Evolutionary conservation across 2,113 vertebrate genomes (phyloP).

Genomic region (Chloroceryle aenea): DNA sequence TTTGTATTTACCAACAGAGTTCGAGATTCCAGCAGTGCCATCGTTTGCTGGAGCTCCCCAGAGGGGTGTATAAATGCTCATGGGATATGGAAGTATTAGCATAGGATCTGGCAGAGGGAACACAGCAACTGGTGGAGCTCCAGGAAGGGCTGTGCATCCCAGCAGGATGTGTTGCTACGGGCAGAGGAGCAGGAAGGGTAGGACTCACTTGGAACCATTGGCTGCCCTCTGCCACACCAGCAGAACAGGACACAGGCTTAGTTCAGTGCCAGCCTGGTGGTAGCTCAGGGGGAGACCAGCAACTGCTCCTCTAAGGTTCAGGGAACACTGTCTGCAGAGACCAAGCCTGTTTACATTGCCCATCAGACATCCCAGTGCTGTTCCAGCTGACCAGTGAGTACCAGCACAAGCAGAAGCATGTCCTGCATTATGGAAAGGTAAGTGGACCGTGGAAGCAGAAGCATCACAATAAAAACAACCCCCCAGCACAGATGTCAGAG

Average conservation of each 20-base stretch:
- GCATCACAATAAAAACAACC: neutral
- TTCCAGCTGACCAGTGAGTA: neutral
- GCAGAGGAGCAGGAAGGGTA: neutral
- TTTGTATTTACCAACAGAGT: conserved; percentile 13
- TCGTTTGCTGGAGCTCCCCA: conserved; percentile 54
- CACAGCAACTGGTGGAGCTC: neutral
- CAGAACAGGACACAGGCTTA: fast-evolving
- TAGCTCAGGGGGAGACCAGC: neutral
- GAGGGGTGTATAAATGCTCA: neutral
- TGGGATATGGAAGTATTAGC: neutral
- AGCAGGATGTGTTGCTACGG: fast-evolving
- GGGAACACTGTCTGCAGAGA: neutral
- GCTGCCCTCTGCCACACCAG: too few species aligned
- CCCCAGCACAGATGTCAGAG: neutral
- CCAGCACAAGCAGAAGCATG: neutral
- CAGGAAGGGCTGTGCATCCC: neutral
- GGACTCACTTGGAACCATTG: neutral
- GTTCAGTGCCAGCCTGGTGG: neutral
- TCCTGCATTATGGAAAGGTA: neutral
- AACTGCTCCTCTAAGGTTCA: neutral
- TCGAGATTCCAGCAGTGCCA: conserved; percentile 46
- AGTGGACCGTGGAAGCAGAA: neutral
- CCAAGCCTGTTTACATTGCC: fast-evolving
- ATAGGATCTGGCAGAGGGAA: neutral
- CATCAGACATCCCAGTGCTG: neutral